Base-by-base conservation (phyloP, 2,797 vertebrate genomes). In the Semotilus atromaculatus region DNA sequence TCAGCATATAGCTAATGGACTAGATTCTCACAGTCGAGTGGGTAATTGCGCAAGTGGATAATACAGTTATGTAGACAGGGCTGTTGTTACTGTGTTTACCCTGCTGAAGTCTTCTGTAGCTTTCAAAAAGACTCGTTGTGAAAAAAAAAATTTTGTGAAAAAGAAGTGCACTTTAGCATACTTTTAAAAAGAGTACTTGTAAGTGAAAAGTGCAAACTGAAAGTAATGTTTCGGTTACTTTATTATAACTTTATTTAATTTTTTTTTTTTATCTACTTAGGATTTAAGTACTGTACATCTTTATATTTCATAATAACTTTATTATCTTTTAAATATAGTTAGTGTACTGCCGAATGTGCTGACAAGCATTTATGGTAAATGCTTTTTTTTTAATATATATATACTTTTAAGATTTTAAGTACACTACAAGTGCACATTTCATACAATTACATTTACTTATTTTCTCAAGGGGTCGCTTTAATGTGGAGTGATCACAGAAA, bases 1-100 rank as follows among this genome's bases (percentile, higher is more conserved):
- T 71, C 21, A 43, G 36, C 62, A 80, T 43, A 45, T 36, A 53
- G 23, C 31, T 88, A 88, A 88, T 79, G 80, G 84, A 83, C 40
- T 40, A 43, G n/a, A 72, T 67, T 77, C 19, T 83, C 58, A 81
- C 58, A 64, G 86, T 58, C 40, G 75, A 82, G 78, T 73, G 81
- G 34, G 62, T 82, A 40, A 88, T 84, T 64, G 71, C 26, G n/a
- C 43, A 40, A 84, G 71, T 70, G 55, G 73, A 79, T 81, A 40
- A 76, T 36, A 64, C 21, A 55, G 78, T 82, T 72, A 23, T 34
- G 11, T 83, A 64, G 53, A 62, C 8, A 29, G 68, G 26, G 31
- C 43, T 26, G 19, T 23, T 14, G 26, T 48, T 82, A 80, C 36
- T 81, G 70, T 76, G 66, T 31, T 83, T 43, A 29, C 70, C 13